Evolutionary conservation across 2,113 vertebrate genomes (phyloP), one percentile per base, ranked within the genome.

Genomic region (Talpa occidentalis): DNA sequence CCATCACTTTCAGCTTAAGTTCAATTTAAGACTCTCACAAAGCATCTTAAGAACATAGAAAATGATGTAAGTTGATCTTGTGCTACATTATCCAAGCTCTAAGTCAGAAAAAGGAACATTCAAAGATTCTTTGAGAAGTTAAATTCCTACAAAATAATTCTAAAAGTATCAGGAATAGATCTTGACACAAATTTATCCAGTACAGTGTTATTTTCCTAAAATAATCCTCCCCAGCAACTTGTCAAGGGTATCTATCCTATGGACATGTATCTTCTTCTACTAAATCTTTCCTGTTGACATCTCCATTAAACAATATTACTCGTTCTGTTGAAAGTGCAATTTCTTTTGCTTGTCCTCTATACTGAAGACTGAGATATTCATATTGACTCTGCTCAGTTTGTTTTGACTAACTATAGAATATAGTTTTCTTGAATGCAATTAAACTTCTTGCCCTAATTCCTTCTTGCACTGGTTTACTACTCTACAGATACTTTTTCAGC

Each of bases 121-220:
- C 10, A 30, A 7, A 9, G 21, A 30, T 24, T 37, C 22, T 67
- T 30, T 40, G 37, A 87, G 7, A 10, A 5, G 35, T 90, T 74
- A 35, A 56, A 82, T 86, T 62, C 11, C 35, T 82, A 28, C 3
- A 42, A 56, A 86, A 79, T 60, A 78, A 78, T 69, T 92, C 35
- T 66, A 44, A 73, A 72, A 67, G 5, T 60, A 26, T 82, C 28
- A 74, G 10, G 35, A 14, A 4, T 67, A 92, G 30, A 62, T 78
- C 26, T 83, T 62, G 88, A 92, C 26, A 49, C 17, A 94, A 64
- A 90, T 82, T 90, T 49, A 83, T 60, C 56, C 37, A 73, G 11
- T 32, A 22, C 26, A 67, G 2, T 82, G 40, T 76, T 56, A 77
- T 91, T 78, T 95, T 90, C 44, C 37, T 70, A n/a, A 83, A 82